Base-by-base conservation (phyloP, 1,140 invertebrate species). In the Zaprionus lachaisei region DNA sequence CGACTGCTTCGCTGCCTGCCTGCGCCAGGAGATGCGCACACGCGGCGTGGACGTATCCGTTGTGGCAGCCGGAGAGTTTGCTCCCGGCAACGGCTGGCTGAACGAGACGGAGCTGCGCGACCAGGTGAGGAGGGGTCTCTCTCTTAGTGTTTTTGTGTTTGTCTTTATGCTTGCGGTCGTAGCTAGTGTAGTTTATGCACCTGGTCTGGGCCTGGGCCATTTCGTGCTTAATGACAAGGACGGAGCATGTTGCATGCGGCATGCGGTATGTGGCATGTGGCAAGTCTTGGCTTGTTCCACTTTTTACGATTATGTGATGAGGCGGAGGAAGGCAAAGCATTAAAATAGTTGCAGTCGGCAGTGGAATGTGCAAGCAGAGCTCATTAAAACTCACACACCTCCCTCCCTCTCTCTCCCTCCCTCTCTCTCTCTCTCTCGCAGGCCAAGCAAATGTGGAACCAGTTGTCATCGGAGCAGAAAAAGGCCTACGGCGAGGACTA, bases 61-160 rank as follows among this genome's bases (percentile, higher is more conserved):
- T 17, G 96, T 98, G 55, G 97, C 97, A 81, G 96, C 97, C 41
- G 96, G 96, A 55, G 96, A 97, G 93, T 96, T 96, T 78, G 95
- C 96, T 2, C 95, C 96, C 7, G 96, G 96, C 84, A 96, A 95
- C 75, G 95, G 95, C 1, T 97, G 96, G 96, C 93, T 96, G 7
- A 95, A 95, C 47, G 96, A 97, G 64, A 94, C 95, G 51, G 94
- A 95, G 72, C 94, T 97, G 79, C 92, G 96, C 55, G 95, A 96
- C 80, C 96, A 97, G 93, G 95, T 95, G 22, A 94, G 69, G 9
- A 34, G 31, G 31, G 22, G 38, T 47, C 3, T 17, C 7, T 17
- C 3, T 9, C 41, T 47, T 47, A 17, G n/a, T 17, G 4, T 26
- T 26, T n/a, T 47, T 47, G n/a, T 9, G 6, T 47, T 47, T 47